These are phyloP conservation scores for Eufriesea mexicana DNA, from an alignment of 1,140 invertebrate genomes.

Conservation along the genomic window DNA sequence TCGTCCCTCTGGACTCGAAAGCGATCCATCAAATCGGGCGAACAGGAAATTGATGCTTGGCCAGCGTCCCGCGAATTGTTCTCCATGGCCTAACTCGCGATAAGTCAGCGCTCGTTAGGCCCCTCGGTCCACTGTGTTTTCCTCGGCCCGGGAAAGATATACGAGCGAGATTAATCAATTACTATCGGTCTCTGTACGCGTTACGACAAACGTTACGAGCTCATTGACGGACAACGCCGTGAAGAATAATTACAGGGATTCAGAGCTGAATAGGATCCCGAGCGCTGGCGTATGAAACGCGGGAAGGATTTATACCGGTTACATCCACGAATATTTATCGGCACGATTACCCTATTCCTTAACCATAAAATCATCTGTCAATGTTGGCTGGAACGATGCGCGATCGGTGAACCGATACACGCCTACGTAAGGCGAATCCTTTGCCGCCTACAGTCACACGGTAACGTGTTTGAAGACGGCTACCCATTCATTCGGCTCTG, in stretches of 20 bases:
- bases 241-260: conserved; percentile 5
- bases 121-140: not conserved
- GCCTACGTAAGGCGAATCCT: conserved; percentile 30
- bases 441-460: conserved; percentile 21
- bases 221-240: not conserved
- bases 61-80: not conserved
- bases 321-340: conserved; percentile 34
- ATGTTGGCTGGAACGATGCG: conserved; percentile 12
- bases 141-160: not conserved
- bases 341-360: conserved; percentile 26
- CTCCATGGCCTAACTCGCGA: not conserved
- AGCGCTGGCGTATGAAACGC: not conserved
- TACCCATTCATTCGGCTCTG: conserved; percentile 5
- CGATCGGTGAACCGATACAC: conserved; percentile 29
- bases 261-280: not conserved
- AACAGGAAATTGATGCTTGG: conserved; percentile 1
- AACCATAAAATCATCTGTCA: conserved; percentile 40
- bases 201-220: conserved; percentile 15
- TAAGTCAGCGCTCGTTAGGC: not conserved
- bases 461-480: conserved; percentile 2
- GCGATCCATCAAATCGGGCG: not conserved
- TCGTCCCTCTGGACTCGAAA: not conserved
- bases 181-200: not conserved
- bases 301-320: not conserved
- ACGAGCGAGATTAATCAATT: conserved; percentile 35